Evolutionary conservation across 1,140 invertebrate genomes (phyloP).

Genomic region (Musca domestica): DNA sequence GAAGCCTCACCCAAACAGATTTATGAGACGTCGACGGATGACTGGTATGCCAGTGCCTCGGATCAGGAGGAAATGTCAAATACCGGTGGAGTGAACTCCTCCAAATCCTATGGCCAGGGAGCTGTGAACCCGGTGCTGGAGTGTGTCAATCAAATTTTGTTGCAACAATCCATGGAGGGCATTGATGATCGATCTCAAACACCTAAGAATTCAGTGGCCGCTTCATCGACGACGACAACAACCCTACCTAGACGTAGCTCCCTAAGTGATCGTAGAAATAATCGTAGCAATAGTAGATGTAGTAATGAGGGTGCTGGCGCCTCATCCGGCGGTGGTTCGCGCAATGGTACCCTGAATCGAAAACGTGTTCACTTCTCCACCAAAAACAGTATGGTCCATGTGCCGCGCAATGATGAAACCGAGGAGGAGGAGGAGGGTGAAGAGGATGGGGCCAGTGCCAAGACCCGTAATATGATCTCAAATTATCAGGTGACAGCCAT

Average conservation of each 20-base stretch:
- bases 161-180: slow-evolving; percentile 52
- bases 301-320: slow-evolving; percentile 24
- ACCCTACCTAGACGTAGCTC: slow-evolving; percentile 35
- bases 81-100: slow-evolving; percentile 50
- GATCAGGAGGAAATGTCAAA: slow-evolving; percentile 59
- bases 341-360: slow-evolving; percentile 30
- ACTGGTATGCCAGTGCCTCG: slow-evolving; percentile 63
- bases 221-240: slow-evolving; percentile 25
- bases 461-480: slow-evolving; percentile 23
- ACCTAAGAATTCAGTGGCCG: slow-evolving; percentile 24
- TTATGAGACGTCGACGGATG: slow-evolving; percentile 58
- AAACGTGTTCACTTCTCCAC: slow-evolving; percentile 53
- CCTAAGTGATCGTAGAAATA: slow-evolving; percentile 32
- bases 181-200: slow-evolving; percentile 21
- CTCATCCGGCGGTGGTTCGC: not conserved
- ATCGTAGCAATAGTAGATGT: slow-evolving; percentile 20
- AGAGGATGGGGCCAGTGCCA: not conserved
- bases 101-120: slow-evolving; percentile 50
- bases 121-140: slow-evolving; percentile 68
- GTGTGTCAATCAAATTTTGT: slow-evolving; percentile 61
- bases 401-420: slow-evolving; percentile 40
- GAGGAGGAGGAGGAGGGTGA: slow-evolving; percentile 26
- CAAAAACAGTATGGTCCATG: slow-evolving; percentile 52
- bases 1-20: slow-evolving; percentile 49
- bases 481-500: slow-evolving; percentile 8